Evolutionary conservation across 1,140 invertebrate genomes (phyloP).

Genomic region (Pseudomyrmex cubaensis): DNA sequence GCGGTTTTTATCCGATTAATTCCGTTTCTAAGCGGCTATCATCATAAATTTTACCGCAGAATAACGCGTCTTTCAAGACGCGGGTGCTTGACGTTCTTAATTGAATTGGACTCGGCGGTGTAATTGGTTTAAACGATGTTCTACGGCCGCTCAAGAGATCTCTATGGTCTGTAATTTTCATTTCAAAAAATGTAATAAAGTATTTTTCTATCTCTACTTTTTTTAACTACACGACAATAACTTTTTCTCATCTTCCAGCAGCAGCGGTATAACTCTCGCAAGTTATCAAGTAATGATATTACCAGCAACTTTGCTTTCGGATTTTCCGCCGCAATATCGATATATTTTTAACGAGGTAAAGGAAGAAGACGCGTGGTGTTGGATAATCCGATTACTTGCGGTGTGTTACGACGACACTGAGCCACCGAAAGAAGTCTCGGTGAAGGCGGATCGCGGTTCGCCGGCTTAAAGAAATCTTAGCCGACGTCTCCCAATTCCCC

Average conservation of each 20-base stretch:
- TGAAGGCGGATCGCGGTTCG: conserved; percentile 8
- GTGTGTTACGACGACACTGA: not conserved
- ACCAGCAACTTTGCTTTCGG: conserved; percentile 6
- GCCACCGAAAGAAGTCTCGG: conserved; percentile 6
- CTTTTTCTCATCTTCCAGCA: not conserved
- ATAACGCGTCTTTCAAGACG: conserved; percentile 15
- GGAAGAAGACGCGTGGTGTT: not conserved
- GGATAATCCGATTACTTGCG: conserved; percentile 47
- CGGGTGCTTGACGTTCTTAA: not conserved
- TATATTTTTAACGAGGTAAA: conserved; percentile 19
- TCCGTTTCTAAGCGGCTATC: not conserved
- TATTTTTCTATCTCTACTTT: not conserved
- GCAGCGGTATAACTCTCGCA: too few relatives aligned
- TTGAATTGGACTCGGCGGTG: not conserved
- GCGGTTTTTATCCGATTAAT: conserved; percentile 40
- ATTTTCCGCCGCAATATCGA: conserved; percentile 26
- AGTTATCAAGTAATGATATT: not conserved
- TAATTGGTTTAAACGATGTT: not conserved
- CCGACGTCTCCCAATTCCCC: conserved; percentile 35
- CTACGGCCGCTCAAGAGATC: not conserved
- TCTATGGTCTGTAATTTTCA: too few relatives aligned
- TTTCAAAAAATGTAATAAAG: not conserved
- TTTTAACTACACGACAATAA: not conserved
- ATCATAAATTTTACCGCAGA: conserved; percentile 34
- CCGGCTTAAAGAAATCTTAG: conserved; percentile 67